Evolutionary conservation across 1,140 invertebrate species (phyloP), one percentile per base, ranked within the genome.

Genomic region (Eueides isabella): DNA sequence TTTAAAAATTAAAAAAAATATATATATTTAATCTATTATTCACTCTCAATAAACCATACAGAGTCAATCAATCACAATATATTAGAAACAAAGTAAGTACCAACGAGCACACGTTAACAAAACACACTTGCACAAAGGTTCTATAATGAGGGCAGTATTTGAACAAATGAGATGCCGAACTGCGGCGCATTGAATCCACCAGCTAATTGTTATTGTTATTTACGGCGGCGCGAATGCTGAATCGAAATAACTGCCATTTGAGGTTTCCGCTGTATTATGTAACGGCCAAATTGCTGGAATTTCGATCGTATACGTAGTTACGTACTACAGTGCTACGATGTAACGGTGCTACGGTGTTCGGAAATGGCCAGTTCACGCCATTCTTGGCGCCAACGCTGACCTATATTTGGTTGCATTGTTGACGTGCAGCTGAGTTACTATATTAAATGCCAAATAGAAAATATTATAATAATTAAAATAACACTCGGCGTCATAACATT

Each of bases 121-220:
- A 62, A 67, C n/a, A 69, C 66, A 64, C 72, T 74, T 48, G 19
- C 38, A 61, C 63, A 75, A 71, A 67, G 63, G 48, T 67, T 71
- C 41, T 26, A 44, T 71, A 78, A 78, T 78, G 73, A 78, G 66
- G 66, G 38, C 71, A 74, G 66, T 71, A 67, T 77, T 70, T 68
- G 73, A 72, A 78, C 77, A 78, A 78, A 78, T 75, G 77, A 78
- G 77, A 72, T n/a, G 68, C 68, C 35, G 68, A 72, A 65, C 76
- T 72, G 73, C 55, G 63, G 67, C 19, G 77, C 73, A 73, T 72
- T 69, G 71, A 71, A 72, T 77, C 69, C 66, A 69, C 77, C 67
- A 70, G 71, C 63, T 78, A 78, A 75, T 78, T 78, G 73, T 75
- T 75, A 78, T 75, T 75, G 76, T 75, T 78, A 75, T 78, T 78